Percentiles rank a stretch among this genome's conserved stretches.
Conservation (phyloP, 2,888 invertebrate genomes). For the Cephus nigrinus region DNA sequence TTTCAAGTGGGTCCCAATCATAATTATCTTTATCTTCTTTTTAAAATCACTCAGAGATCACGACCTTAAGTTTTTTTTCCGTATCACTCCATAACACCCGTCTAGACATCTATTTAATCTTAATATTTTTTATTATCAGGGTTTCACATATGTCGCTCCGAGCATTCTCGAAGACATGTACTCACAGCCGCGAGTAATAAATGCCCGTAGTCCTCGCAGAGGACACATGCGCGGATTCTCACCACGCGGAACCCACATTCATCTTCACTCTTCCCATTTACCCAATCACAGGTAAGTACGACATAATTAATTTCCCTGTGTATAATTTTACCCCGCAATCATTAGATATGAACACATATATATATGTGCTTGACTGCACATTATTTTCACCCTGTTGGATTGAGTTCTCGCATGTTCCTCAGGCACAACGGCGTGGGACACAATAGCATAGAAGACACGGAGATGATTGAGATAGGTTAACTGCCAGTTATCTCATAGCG, state of each 20-base stretch:
- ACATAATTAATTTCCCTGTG: not conserved
- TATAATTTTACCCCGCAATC: not conserved
- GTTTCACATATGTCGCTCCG: constrained; percentile 98
- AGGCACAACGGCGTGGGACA: constrained; percentile 58
- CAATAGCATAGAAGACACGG: constrained; percentile 57
- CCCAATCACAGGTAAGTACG: constrained; percentile 42
- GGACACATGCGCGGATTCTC: constrained; percentile 54
- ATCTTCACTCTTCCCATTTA: constrained; percentile 28
- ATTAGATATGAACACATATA: not conserved
- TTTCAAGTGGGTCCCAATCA: constrained; percentile 81
- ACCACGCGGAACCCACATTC: constrained; percentile 47
- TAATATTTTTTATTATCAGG: constrained; percentile 71
- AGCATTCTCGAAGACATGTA: constrained; percentile 93
- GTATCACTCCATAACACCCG: not conserved
- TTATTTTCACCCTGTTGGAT: not conserved
- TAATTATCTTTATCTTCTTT: not conserved
- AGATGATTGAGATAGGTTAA: constrained; percentile 60
- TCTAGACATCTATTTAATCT: not conserved
- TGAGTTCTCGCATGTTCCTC: constrained; percentile 17
- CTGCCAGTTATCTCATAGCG: constrained; percentile 40
- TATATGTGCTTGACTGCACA: not conserved
- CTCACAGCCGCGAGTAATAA: constrained; percentile 78
- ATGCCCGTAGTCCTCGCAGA: constrained; percentile 87
- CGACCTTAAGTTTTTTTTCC: not conserved
- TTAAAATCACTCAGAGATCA: not conserved